Percentiles rank a stretch among this genome's conserved stretches.
These are phyloP conservation scores for Chironomus striatipennis DNA, from an alignment of 1,140 invertebrate genomes.

Conservation along the genomic window DNA sequence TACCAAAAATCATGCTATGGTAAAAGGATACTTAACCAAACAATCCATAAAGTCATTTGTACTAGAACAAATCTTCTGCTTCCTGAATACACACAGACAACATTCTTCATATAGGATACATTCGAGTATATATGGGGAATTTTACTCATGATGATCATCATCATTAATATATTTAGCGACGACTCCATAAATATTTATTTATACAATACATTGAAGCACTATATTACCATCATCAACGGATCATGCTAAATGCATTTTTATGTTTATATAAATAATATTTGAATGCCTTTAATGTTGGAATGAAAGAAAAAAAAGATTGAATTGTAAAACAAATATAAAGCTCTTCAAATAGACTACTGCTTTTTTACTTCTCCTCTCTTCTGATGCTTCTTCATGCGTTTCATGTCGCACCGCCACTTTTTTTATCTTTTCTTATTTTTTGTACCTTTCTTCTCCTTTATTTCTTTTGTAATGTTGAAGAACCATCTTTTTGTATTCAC, in stretches of 20 bases:
- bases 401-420: conserved; percentile 18
- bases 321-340: neutral
- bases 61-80: neutral
- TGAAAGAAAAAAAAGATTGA: neutral
- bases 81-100: neutral
- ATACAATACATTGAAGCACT: neutral
- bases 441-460: neutral
- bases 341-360: neutral
- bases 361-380: neutral
- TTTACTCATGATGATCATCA: neutral
- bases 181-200: conserved; percentile 20
- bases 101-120: neutral
- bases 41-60: conserved; percentile 4
- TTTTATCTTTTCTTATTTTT: neutral
- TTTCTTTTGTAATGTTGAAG: neutral
- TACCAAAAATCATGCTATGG: neutral
- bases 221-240: conserved; percentile 12
- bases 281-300: neutral
- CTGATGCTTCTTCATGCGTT: conserved; percentile 16
- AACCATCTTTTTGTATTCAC: neutral
- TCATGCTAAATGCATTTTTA: conserved; percentile 11
- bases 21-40: neutral
- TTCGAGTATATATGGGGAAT: neutral
- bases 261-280: conserved; percentile 10
- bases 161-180: neutral